Conservation (phyloP, 2,888 invertebrate species). For the Neoitamus cyanurus region DNA sequence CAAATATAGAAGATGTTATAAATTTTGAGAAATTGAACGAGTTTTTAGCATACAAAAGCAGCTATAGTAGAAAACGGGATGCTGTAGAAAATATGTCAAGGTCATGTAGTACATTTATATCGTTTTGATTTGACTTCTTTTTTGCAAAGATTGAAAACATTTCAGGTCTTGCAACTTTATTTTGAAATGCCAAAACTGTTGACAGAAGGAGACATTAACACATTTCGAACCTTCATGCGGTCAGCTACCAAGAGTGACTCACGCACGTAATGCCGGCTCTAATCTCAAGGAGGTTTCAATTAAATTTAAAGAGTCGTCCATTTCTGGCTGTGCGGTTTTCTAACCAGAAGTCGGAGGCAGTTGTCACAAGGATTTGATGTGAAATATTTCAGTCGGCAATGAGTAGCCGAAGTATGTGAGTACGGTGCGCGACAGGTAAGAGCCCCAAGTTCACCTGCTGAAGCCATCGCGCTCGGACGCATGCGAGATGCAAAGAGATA, state of each 20-base stretch:
- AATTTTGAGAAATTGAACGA: too few species aligned
- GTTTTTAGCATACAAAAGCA: too few species aligned
- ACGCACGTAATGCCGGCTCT: not conserved
- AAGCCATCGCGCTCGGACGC: not conserved
- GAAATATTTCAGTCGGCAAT: not conserved
- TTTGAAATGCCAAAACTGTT: too few species aligned
- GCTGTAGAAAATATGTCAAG: too few species aligned
- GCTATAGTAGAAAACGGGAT: too few species aligned
- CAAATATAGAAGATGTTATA: too few species aligned
- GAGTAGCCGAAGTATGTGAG: not conserved
- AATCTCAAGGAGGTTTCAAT: not conserved
- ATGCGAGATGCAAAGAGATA: conserved; percentile 32
- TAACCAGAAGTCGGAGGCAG: not conserved
- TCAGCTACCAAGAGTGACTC: not conserved
- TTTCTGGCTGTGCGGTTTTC: not conserved
- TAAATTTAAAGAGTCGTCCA: not conserved
- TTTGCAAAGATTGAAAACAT: too few species aligned
- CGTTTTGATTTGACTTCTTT: too few species aligned
- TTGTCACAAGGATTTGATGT: not conserved
- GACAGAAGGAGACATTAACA: not conserved
- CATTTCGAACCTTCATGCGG: not conserved
- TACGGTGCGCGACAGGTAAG: not conserved
- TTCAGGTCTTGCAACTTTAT: too few species aligned
- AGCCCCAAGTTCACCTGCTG: conserved; percentile 22
- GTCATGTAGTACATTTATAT: too few species aligned